Evolutionary conservation across 2,113 vertebrate genomes (phyloP).

Genomic region (Cololabis saira): DNA sequence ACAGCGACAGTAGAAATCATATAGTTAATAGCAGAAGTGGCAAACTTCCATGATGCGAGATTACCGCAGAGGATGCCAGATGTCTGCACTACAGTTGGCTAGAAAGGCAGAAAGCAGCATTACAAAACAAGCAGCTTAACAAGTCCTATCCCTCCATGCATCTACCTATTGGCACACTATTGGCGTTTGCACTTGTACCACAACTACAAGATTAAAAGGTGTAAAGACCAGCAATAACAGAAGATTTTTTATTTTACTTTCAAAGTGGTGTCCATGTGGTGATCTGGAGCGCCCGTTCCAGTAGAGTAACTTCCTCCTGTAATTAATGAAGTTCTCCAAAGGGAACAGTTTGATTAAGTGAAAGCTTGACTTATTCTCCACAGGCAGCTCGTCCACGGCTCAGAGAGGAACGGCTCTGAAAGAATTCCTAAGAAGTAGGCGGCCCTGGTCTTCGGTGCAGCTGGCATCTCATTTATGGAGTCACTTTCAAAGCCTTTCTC

Average conservation of each 20-base stretch:
- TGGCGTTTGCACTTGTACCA: background rate
- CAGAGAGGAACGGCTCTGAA: slow-evolving; percentile 36
- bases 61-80: slow-evolving; percentile 32
- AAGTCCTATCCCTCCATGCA: slow-evolving; percentile 4
- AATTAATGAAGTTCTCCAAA: slow-evolving; percentile 71
- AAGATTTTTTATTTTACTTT: background rate
- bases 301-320: slow-evolving; percentile 57
- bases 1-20: slow-evolving; percentile 54
- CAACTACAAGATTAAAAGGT: slow-evolving; percentile 2
- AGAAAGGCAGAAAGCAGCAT: slow-evolving; percentile 23
- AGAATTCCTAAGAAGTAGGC: slow-evolving; percentile 57
- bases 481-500: slow-evolving; percentile 71
- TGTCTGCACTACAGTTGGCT: slow-evolving; percentile 9
- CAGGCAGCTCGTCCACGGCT: slow-evolving; percentile 41
- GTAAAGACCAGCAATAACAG: slow-evolving; percentile 3
- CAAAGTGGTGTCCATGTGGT: slow-evolving; percentile 19
- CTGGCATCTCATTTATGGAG: slow-evolving; percentile 70
- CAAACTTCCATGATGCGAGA: slow-evolving; percentile 26
- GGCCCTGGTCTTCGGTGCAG: slow-evolving; percentile 62
- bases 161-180: slow-evolving; percentile 9
- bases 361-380: slow-evolving; percentile 68
- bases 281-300: slow-evolving; percentile 59
- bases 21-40: slow-evolving; percentile 27
- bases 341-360: slow-evolving; percentile 70
- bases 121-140: slow-evolving; percentile 19